A percentile compares a stretch with the other conserved stretches of the same genome.
phyloP scores from a whole-genome alignment of 2,113 vertebrate species.

The Sigmodon hispidus region DNA sequence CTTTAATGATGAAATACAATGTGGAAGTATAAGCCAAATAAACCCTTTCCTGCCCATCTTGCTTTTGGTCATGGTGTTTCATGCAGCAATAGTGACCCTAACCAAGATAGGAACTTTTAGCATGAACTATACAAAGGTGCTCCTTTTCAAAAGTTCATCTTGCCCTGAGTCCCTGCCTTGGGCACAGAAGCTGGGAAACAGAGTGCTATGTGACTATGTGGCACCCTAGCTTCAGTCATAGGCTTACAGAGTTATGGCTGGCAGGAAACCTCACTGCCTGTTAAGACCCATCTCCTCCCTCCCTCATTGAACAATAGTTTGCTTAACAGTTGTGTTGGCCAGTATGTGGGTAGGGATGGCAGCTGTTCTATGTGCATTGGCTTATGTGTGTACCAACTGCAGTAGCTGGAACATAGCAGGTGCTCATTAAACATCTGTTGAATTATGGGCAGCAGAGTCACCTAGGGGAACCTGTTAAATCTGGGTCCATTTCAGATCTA shows the following conservation, averaged over 20 bases:
- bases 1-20: background rate
- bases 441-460: background rate
- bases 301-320: background rate
- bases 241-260: slow-evolving; percentile 5
- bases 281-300: background rate
- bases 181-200: background rate
- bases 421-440: background rate
- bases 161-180: slow-evolving; percentile 21
- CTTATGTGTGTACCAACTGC: background rate
- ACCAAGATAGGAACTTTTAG: background rate
- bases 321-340: background rate
- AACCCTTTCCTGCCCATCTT: background rate
- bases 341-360: background rate
- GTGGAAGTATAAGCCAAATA: background rate
- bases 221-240: background rate
- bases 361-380: background rate
- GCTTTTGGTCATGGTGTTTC: background rate
- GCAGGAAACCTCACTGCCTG: slow-evolving; percentile 12
- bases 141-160: background rate
- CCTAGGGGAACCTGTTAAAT: background rate
- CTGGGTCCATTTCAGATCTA: background rate
- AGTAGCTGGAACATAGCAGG: background rate
- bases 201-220: background rate
- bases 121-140: background rate
- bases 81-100: background rate